Percentiles rank a stretch among this genome's conserved stretches.
phyloP scores from a whole-genome alignment of 2,113 vertebrate genomes.

The Atlantisia rogersi region DNA sequence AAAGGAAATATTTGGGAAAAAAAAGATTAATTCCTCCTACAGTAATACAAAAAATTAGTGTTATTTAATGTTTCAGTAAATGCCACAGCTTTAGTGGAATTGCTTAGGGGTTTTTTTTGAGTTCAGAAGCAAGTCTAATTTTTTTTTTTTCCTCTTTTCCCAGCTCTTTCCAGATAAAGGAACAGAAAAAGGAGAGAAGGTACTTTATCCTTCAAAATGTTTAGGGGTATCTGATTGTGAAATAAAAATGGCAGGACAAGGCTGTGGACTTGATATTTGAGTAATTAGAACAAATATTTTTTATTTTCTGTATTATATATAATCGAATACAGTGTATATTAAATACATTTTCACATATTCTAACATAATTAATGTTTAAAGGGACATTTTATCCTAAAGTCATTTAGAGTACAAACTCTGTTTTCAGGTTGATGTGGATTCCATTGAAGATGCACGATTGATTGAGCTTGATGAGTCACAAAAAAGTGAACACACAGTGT shows the following conservation, averaged over 20 bases:
- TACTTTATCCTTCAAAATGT: slow-evolving; percentile 66
- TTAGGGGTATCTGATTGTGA: background rate
- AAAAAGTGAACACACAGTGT: slow-evolving; percentile 96
- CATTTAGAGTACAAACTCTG: background rate
- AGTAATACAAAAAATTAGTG: background rate
- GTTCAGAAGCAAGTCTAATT: background rate
- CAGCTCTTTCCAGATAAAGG: slow-evolving; percentile 97
- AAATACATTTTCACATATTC: background rate
- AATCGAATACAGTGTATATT: background rate
- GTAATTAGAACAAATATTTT: background rate
- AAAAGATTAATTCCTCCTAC: background rate
- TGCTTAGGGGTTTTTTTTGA: background rate
- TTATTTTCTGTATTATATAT: background rate
- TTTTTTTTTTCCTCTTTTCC: slow-evolving; percentile 46
- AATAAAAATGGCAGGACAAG: background rate
- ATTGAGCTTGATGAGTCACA: slow-evolving; percentile 97
- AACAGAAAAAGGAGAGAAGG: slow-evolving; percentile 93
- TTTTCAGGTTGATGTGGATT: slow-evolving; percentile 88
- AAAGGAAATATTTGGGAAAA: background rate
- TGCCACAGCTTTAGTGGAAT: background rate
- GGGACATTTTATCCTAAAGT: background rate
- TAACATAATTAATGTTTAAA: background rate
- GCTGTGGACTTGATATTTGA: background rate
- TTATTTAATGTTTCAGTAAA: background rate
- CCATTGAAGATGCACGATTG: slow-evolving; percentile 85